phyloP scores from a whole-genome alignment of 2,888 invertebrate genomes.

The Lasioglossum marginatum region DNA sequence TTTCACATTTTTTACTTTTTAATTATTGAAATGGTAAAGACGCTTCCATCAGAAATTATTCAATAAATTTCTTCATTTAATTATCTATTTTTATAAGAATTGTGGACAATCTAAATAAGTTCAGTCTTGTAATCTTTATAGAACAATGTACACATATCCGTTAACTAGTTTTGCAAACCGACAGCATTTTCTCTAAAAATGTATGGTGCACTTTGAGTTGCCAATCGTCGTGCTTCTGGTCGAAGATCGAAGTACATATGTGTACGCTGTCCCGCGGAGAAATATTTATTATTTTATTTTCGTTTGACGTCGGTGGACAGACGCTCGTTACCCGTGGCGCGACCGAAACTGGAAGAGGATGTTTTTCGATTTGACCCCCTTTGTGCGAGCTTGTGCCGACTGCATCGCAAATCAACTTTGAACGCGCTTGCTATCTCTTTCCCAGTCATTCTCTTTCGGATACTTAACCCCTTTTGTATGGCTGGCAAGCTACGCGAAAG shows the following conservation, averaged over 20 bases:
- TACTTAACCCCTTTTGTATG: conserved; percentile 38
- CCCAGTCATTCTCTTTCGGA: conserved; percentile 37
- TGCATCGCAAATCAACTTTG: conserved; percentile 49
- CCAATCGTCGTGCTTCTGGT: background rate
- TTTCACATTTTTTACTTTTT: too few relatives aligned
- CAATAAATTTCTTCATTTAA: too few relatives aligned
- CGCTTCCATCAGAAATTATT: too few relatives aligned
- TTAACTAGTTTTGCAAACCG: too few relatives aligned
- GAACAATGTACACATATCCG: too few relatives aligned
- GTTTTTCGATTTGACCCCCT: conserved; percentile 39
- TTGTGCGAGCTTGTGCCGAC: conserved; percentile 16
- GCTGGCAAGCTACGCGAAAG: conserved; percentile 19
- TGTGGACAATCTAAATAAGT: too few relatives aligned
- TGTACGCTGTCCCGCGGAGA: background rate
- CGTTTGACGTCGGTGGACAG: background rate
- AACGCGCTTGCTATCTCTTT: background rate
- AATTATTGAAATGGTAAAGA: too few relatives aligned
- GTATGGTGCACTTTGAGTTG: background rate
- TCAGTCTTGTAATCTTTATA: too few relatives aligned
- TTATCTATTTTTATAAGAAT: too few relatives aligned
- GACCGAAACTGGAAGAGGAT: conserved; percentile 25
- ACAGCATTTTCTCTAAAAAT: background rate
- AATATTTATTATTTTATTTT: conserved; percentile 20
- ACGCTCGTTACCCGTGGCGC: conserved; percentile 21
- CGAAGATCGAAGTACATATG: too few relatives aligned